Percentiles rank a stretch among this genome's conserved stretches.
phyloP scores from a whole-genome alignment of 2,888 invertebrate species.

The Heliconius erato region DNA sequence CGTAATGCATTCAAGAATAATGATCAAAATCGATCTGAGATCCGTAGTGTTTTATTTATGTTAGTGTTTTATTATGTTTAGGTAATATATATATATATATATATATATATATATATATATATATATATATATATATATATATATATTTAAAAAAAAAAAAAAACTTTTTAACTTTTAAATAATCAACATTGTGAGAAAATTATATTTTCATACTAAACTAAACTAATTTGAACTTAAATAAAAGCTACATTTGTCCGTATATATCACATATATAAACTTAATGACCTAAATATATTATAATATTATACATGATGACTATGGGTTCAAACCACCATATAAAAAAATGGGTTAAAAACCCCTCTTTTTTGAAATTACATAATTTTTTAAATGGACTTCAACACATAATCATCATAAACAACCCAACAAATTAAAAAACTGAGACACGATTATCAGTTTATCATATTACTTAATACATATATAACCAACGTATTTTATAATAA shows the following conservation, averaged over 20 bases:
- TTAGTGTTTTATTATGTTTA: too few relatives aligned
- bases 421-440: background rate
- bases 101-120: too few relatives aligned
- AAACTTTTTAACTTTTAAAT: background rate
- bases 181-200: slow-evolving; percentile 1
- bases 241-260: slow-evolving; percentile 24
- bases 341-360: too few relatives aligned
- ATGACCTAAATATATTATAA: background rate
- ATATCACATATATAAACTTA: slow-evolving; percentile 24
- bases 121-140: too few relatives aligned
- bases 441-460: background rate
- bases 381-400: background rate
- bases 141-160: too few relatives aligned
- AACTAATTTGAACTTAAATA: slow-evolving; percentile 35
- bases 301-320: too few relatives aligned
- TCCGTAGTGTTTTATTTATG: background rate
- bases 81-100: too few relatives aligned
- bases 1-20: slow-evolving; percentile 13
- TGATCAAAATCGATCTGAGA: background rate
- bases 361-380: too few relatives aligned
- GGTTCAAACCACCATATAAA: too few relatives aligned
- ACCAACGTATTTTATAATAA: background rate
- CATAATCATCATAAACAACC: background rate
- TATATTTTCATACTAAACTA: slow-evolving; percentile 21
- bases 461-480: background rate